These are phyloP conservation scores for Tamandua tetradactyla DNA, from an alignment of 2,797 vertebrate genomes.

Conservation along the genomic window DNA sequence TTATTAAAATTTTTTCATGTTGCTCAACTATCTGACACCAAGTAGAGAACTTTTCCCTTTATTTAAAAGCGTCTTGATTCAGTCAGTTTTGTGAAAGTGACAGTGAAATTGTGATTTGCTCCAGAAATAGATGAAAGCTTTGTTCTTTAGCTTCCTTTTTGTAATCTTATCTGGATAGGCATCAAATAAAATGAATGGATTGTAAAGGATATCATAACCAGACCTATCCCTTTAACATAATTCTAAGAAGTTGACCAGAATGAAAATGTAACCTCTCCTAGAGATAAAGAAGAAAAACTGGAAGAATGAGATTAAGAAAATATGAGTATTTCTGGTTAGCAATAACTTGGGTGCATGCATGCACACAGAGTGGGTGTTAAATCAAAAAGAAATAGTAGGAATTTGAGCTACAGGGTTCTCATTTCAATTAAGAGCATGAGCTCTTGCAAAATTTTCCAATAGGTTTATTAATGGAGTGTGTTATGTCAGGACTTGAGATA, in stretches of 20 bases:
- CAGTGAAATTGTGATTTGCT: background rate
- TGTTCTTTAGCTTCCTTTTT: constrained; percentile 33
- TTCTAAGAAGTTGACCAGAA: background rate
- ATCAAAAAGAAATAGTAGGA: background rate
- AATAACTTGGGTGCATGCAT: background rate
- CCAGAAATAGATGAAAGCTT: constrained; percentile 14
- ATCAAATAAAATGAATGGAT: background rate
- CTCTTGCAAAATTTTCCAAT: background rate
- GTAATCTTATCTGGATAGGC: background rate
- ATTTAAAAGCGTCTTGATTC: background rate
- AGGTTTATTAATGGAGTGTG: background rate
- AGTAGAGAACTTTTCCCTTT: background rate
- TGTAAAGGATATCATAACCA: background rate
- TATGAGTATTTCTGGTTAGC: background rate
- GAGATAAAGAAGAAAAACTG: background rate
- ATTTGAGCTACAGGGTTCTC: constrained; percentile 40
- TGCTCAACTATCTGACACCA: background rate
- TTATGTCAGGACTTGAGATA: constrained; percentile 27
- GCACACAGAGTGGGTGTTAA: background rate
- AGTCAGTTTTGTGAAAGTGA: constrained; percentile 16
- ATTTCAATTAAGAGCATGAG: constrained; percentile 31
- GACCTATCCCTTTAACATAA: background rate
- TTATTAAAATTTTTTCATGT: background rate
- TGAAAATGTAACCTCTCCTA: constrained; percentile 42
- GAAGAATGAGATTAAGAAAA: constrained; percentile 26